Evolutionary conservation across 2,888 invertebrate genomes (phyloP).

Genomic region (Saturnia pavonia): DNA sequence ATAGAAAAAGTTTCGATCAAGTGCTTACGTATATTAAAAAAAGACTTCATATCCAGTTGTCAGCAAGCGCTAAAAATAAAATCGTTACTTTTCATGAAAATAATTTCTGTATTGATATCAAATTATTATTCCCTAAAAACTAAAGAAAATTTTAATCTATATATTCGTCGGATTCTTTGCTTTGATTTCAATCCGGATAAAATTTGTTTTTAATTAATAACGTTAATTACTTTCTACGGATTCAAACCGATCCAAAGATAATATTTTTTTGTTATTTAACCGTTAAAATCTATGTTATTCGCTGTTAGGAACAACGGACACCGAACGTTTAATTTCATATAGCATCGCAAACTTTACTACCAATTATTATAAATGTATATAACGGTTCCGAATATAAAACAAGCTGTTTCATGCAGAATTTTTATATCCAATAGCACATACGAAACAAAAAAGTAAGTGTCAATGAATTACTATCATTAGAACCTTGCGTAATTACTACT

Average conservation of each 20-base stretch:
- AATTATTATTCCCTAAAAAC: too few relatives aligned
- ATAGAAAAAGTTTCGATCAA: too few relatives aligned
- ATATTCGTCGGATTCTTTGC: not conserved
- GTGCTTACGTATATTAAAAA: too few relatives aligned
- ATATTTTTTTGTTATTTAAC: constrained; percentile 22
- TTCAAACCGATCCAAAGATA: not conserved
- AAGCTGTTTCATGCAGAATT: not conserved
- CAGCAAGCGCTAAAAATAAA: too few relatives aligned
- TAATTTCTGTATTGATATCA: too few relatives aligned
- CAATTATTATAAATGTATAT: not conserved
- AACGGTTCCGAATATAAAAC: not conserved
- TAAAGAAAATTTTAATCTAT: too few relatives aligned
- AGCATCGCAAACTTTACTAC: not conserved
- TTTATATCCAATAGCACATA: not conserved
- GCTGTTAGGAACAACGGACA: constrained; percentile 22
- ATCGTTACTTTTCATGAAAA: too few relatives aligned
- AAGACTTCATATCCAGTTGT: too few relatives aligned
- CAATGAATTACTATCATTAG: not conserved
- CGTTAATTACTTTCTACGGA: constrained; percentile 3
- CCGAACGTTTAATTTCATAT: not conserved
- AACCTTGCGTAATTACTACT: not conserved
- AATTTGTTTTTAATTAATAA: constrained; percentile 2
- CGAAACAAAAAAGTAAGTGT: not conserved
- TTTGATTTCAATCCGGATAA: not conserved
- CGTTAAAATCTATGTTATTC: constrained; percentile 31